Conservation (phyloP, 35 echinoderm and acorn worm genomes). For the Lytechinus pictus region DNA sequence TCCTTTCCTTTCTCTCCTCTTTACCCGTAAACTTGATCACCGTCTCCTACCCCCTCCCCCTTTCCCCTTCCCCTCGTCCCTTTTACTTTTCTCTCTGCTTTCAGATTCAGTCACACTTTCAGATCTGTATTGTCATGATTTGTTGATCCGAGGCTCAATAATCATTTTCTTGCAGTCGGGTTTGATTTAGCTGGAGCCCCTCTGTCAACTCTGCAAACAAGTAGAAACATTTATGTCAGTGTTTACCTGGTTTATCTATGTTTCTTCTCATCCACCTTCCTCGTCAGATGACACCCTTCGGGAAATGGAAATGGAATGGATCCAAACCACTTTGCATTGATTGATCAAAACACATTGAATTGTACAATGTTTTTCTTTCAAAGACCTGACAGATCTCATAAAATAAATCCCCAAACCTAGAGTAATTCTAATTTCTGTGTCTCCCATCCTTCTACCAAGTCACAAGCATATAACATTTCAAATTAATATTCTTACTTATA, state of each 20-base stretch:
- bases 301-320: no score
- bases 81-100: background rate
- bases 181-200: background rate
- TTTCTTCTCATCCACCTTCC: no score
- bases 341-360: no score
- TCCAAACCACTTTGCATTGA: no score
- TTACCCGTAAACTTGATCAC: slow-evolving; percentile 1
- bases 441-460: background rate
- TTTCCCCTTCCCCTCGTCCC: background rate
- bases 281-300: no score
- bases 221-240: background rate
- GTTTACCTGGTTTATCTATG: background rate
- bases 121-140: background rate
- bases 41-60: background rate
- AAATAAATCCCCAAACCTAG: background rate
- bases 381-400: background rate
- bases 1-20: background rate
- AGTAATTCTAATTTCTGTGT: background rate
- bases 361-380: no score
- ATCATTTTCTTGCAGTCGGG: background rate
- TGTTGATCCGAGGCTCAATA: background rate
- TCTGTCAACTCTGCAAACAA: background rate
- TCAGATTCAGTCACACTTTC: background rate
- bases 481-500: no score
- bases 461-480: no score